Evolutionary conservation across 2,888 invertebrate species (phyloP).

Genomic region (Lasioglossum calceatum): DNA sequence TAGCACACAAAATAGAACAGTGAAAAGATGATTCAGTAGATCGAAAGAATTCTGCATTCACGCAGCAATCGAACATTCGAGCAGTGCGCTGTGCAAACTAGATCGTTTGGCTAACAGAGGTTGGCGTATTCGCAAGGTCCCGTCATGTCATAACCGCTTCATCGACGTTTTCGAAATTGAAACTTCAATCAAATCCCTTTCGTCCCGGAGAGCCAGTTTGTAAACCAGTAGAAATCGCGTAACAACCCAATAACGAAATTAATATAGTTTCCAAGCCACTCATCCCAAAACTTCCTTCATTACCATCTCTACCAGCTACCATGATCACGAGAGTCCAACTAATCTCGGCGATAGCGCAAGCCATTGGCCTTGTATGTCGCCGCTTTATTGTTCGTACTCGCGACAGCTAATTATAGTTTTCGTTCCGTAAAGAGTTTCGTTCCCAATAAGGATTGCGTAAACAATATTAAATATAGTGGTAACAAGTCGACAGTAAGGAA

Average conservation of each 20-base stretch:
- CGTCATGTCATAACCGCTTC: background rate
- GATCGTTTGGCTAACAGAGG: background rate
- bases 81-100: background rate
- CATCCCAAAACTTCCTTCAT: conserved; percentile 15
- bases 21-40: background rate
- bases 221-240: conserved; percentile 18
- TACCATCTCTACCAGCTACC: conserved; percentile 10
- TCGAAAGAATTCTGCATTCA: background rate
- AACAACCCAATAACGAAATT: conserved; percentile 27
- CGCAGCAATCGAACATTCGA: background rate
- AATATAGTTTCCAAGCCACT: conserved; percentile 22
- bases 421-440: background rate
- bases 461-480: background rate
- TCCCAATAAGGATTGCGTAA: background rate
- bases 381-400: conserved; percentile 28
- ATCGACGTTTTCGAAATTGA: conserved; percentile 11
- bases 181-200: conserved; percentile 11
- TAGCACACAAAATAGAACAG: background rate
- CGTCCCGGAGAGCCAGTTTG: background rate
- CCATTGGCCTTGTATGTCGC: background rate
- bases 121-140: background rate
- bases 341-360: background rate
- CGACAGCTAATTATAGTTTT: conserved; percentile 27
- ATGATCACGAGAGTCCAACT: background rate
- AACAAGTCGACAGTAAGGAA: background rate